A percentile compares a stretch with the other conserved stretches of the same genome.
Conservation (phyloP, 2,888 invertebrate species). For the Helleia helle region DNA sequence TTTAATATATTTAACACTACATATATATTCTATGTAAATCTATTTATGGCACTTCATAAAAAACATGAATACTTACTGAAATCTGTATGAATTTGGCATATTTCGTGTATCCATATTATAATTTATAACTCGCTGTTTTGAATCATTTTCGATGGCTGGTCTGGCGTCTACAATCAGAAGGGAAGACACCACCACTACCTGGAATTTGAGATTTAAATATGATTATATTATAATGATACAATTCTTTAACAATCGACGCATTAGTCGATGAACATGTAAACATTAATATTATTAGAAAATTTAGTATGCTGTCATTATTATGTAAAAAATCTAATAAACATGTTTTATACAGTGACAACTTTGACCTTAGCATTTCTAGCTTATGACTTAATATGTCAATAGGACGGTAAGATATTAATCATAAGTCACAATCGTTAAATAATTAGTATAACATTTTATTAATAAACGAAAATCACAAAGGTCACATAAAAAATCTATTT, state of each 20-base stretch:
- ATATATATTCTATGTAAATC: too few relatives aligned
- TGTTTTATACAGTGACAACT: not conserved
- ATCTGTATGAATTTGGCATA: constrained; percentile 59
- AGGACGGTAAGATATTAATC: constrained; percentile 26
- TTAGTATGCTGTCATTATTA: not conserved
- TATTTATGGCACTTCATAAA: too few relatives aligned
- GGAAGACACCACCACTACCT: constrained; percentile 35
- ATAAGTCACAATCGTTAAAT: constrained; percentile 21
- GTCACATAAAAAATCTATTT: not conserved
- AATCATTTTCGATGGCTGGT: too few relatives aligned
- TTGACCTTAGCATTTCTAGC: not conserved
- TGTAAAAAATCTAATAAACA: constrained; percentile 1
- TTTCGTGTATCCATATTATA: constrained; percentile 48
- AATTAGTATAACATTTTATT: not conserved
- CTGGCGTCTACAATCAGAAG: constrained; percentile 32
- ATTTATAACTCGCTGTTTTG: constrained; percentile 46
- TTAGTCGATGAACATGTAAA: not conserved
- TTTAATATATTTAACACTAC: too few relatives aligned
- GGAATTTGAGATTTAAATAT: constrained; percentile 25
- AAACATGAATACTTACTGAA: constrained; percentile 64
- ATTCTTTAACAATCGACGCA: too few relatives aligned
- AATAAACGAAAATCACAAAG: not conserved
- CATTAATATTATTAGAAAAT: not conserved
- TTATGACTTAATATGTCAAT: constrained; percentile 4
- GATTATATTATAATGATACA: too few relatives aligned